Evolutionary conservation across 2,797 vertebrate genomes (phyloP), one percentile per base, ranked within the genome.

Genomic region (Manis javanica): DNA sequence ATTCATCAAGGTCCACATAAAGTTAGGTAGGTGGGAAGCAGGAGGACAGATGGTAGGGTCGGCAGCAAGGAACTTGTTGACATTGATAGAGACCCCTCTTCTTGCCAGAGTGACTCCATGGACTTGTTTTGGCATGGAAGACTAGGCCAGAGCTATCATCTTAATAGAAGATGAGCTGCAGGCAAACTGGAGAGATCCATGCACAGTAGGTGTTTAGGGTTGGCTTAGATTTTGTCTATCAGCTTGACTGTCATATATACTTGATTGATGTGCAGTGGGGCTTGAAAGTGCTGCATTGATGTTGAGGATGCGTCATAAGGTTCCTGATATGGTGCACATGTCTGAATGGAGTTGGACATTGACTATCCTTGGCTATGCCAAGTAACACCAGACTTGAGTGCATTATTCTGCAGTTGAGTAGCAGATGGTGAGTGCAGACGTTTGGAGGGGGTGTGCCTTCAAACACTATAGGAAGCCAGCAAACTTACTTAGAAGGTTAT

Each of bases 401-500:
- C 94, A 96, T 97, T 97, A 97, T 97, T 97, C 91, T 97, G 96
- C 2, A 26, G 96, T 96, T 96, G 91, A 91, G 89, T 96, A 97
- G 97, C 97, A 98, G 97, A 98, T 98, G 97, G 97, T 88, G 96
- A 97, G 93, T 96, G 84, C 97, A 98, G 96, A 97, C 97, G 23
- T 97, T 97, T 96, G 96, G 96, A 97, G 97, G 92, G 96, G 95
- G 96, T 97, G 96, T 97, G 94, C 93, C 97, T 97, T 97, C 96
- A 96, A 95, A 89, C 94, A 85, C 79, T 96, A 94, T 86, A 86
- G 93, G 87, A 87, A 98, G 97, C 96, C 96, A 97, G 77, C 94
- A 97, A 97, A 98, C 97, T 97, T 98, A 98, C 97, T 98, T 98
- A 98, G 92, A 96, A 97, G 98, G 98, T 96, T 98, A 96, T 86